These are phyloP conservation scores for Sceloporus undulatus DNA, from an alignment of 2,113 vertebrate genomes.

Conservation along the genomic window DNA sequence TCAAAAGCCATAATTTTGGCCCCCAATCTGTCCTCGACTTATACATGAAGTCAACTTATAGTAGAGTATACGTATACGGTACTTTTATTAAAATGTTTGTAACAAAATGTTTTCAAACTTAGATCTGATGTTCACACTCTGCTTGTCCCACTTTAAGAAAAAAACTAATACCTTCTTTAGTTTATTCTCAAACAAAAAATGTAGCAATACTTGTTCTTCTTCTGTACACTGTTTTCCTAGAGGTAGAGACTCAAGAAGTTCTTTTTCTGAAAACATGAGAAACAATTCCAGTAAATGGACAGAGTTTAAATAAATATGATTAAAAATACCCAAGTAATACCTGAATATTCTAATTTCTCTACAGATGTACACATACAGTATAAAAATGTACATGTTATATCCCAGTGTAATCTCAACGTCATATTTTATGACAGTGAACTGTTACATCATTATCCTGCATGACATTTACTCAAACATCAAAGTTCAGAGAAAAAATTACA, in stretches of 20 bases:
- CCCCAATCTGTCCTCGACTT: no score
- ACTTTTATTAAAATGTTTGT: not conserved
- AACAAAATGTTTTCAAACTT: constrained; percentile 23
- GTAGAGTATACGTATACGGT: not conserved
- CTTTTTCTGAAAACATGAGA: constrained; percentile 85
- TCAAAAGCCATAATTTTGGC: no score
- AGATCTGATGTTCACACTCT: constrained; percentile 2
- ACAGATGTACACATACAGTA: not conserved
- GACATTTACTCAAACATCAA: not conserved
- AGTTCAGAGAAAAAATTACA: not conserved
- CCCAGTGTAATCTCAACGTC: not conserved
- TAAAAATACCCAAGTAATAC: not conserved
- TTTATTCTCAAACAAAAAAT: constrained; percentile 97
- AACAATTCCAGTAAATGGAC: not conserved
- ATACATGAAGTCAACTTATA: no score
- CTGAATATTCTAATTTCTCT: not conserved
- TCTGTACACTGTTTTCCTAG: constrained; percentile 91
- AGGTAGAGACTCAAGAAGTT: constrained; percentile 95
- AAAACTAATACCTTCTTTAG: constrained; percentile 90
- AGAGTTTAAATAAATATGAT: not conserved
- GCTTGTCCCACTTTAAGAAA: not conserved
- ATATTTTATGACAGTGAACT: not conserved
- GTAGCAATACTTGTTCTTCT: constrained; percentile 94
- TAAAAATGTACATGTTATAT: not conserved
- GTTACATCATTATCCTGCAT: not conserved